These are phyloP conservation scores for Glaucomys volans DNA, from an alignment of 2,113 vertebrate species.

Conservation along the genomic window DNA sequence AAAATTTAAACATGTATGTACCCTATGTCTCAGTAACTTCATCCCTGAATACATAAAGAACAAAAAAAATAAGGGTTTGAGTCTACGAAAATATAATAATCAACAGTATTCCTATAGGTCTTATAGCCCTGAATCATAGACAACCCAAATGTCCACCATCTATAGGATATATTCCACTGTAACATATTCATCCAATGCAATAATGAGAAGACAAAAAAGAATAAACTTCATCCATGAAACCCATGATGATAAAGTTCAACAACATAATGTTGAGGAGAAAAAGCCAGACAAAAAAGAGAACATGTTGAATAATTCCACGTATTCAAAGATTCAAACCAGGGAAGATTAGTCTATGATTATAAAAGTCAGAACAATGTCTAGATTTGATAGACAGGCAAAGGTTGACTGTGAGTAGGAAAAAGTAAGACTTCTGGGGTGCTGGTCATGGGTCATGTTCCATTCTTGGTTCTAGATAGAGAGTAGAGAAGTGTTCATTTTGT, in stretches of 20 bases:
- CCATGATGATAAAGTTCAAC: background rate
- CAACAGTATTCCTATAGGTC: background rate
- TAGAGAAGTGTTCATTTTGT: slow-evolving; percentile 9
- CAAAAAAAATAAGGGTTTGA: background rate
- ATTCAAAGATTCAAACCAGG: background rate
- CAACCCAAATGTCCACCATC: background rate
- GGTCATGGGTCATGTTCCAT: background rate
- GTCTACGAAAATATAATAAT: background rate
- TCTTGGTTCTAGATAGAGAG: background rate
- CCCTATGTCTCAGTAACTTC: background rate
- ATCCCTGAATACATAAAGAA: background rate
- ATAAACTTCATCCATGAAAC: background rate
- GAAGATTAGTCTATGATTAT: background rate
- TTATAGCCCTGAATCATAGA: background rate
- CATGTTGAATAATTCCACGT: background rate
- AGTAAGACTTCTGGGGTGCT: background rate
- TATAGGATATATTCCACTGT: background rate
- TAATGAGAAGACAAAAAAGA: background rate
- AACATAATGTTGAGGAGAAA: background rate
- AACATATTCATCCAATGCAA: background rate
- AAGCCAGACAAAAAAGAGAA: background rate
- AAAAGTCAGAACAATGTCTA: background rate
- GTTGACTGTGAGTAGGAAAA: background rate
- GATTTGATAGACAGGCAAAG: background rate
- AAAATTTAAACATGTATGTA: background rate